Conservation (phyloP, 2,888 invertebrate species). For the Furcula furcula region DNA sequence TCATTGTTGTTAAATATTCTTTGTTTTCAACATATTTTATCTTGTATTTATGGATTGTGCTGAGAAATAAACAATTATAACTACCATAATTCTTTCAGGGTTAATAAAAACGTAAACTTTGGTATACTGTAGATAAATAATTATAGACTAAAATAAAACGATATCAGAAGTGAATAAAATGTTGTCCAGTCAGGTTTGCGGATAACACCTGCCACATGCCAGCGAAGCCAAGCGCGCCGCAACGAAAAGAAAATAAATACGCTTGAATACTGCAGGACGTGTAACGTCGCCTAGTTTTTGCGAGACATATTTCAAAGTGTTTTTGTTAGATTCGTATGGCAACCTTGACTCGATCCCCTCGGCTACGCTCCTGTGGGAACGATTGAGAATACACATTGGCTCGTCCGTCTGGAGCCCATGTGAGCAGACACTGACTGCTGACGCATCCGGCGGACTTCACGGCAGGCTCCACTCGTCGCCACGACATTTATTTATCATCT, state of each 20-base stretch:
- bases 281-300: constrained; percentile 62
- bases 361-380: constrained; percentile 72
- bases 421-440: constrained; percentile 63
- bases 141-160: constrained; percentile 38
- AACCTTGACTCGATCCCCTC: constrained; percentile 72
- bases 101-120: too few species aligned
- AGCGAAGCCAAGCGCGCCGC: constrained; percentile 41
- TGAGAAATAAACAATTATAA: neutral
- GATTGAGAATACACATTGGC: constrained; percentile 58
- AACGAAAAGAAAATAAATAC: constrained; percentile 56
- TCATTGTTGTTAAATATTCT: too few species aligned
- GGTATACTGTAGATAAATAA: constrained; percentile 24
- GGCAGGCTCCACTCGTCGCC: constrained; percentile 44
- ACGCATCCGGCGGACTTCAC: constrained; percentile 65
- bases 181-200: constrained; percentile 59
- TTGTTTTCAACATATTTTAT: too few species aligned
- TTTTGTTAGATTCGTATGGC: constrained; percentile 69
- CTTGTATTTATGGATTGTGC: too few species aligned
- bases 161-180: constrained; percentile 51
- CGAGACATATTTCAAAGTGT: constrained; percentile 48
- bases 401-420: constrained; percentile 71
- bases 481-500: constrained; percentile 55
- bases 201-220: constrained; percentile 61
- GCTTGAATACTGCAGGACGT: constrained; percentile 54
- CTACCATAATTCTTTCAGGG: too few species aligned